Conservation (phyloP, 2,888 invertebrate species). For the Xanthorhoe designata region DNA sequence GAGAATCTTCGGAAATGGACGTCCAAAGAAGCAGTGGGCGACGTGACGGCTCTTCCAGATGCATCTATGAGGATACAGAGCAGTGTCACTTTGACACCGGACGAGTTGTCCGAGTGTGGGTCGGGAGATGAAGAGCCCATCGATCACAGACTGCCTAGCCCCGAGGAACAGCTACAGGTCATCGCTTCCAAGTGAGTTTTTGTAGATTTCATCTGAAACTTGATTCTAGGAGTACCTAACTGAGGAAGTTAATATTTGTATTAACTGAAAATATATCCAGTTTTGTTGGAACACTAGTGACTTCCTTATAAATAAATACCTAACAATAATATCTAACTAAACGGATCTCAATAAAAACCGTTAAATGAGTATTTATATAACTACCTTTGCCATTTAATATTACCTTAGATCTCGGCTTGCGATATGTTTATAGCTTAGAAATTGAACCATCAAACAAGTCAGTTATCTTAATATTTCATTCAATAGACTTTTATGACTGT, state of each 20-base stretch:
- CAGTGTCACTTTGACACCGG: conserved; percentile 79
- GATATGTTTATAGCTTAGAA: conserved; percentile 11
- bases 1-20: conserved; percentile 94
- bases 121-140: conserved; percentile 89
- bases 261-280: background rate
- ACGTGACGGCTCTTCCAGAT: conserved; percentile 92
- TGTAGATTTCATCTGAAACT: background rate
- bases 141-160: conserved; percentile 94
- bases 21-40: conserved; percentile 92
- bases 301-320: too few species aligned
- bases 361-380: too few species aligned
- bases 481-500: background rate
- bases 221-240: background rate
- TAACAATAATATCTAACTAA: too few species aligned
- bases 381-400: background rate
- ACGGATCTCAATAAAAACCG: too few species aligned
- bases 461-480: background rate
- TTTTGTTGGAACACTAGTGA: too few species aligned
- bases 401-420: conserved; percentile 26
- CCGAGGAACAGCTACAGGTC: conserved; percentile 93
- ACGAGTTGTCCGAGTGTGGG: conserved; percentile 82
- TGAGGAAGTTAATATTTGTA: background rate
- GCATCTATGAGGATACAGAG: conserved; percentile 89
- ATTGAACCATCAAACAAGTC: background rate
- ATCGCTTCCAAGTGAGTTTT: conserved; percentile 90